Evolutionary conservation across 1,140 invertebrate species (phyloP), one percentile per base, ranked within the genome.

Genomic region (Glossosoma conforme): DNA sequence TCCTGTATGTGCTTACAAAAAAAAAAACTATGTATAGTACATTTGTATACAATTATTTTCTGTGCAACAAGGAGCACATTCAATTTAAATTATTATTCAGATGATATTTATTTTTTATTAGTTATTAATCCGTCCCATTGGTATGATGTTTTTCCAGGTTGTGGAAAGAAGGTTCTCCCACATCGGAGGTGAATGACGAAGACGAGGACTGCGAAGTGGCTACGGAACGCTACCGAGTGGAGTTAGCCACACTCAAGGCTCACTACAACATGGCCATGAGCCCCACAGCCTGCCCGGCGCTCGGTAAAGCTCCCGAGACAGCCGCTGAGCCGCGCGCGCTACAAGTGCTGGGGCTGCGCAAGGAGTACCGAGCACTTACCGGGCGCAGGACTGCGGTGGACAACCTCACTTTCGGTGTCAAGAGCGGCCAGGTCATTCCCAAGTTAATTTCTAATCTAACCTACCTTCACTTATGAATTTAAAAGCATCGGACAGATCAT

Each of bases 191-290:
- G 20, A 60, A 61, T 22, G 50, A 41, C 9, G 57, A 65, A 1
- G 40, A 67, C 17, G 75, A 76, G 54, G 68, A 73, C 25, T 61
- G 68, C 14, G 74, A 77, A 35, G 77, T 77, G 22, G 58, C 61
- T 2, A 70, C 53, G 38, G 77, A 80, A 61, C 61, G 74, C 13
- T 60, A 61, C 25, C 66, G 77, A 11, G 69, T 77, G 5, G 69
- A 70, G 33, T 61, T 65, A 2, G 58, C 64, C 8, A 44, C 63
- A 4, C 28, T 52, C 43, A 60, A 64, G 5, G 35, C 58, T 0
- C 36, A 45, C 28, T 48, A 51, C 30, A 52, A 52, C 25, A 21
- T 46, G 13, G 32, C 18, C 14, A 9, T 14, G 10, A 21, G 47
- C 9, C 21, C 30, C n/a, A n/a, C n/a, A n/a, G n/a, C n/a, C n/a